Percentiles rank a stretch among this genome's conserved stretches.
Evolutionary conservation across 1,140 invertebrate species (phyloP).

Genomic region (Ptiloglossa arizonensis): DNA sequence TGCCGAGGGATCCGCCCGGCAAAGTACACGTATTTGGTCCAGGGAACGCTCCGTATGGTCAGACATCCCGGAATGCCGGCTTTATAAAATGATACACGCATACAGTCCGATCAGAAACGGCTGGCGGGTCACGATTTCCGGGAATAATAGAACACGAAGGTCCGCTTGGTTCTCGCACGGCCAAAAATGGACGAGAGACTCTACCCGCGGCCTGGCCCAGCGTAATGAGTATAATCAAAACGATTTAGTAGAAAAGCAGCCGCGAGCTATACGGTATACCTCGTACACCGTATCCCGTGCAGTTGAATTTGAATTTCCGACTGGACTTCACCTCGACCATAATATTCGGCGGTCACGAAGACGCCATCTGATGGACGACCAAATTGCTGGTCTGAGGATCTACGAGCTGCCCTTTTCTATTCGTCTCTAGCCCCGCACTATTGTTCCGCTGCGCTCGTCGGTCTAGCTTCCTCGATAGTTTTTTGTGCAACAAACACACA

Average conservation of each 20-base stretch:
- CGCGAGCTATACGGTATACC: conserved; percentile 66
- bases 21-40: not conserved
- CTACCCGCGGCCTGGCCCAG: conserved; percentile 22
- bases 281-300: conserved; percentile 57
- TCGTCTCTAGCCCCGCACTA: conserved; percentile 53
- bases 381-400: conserved; percentile 69
- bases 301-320: conserved; percentile 77
- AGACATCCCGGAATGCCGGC: conserved; percentile 10
- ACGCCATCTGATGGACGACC: conserved; percentile 75
- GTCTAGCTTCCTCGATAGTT: conserved; percentile 42
- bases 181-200: conserved; percentile 35
- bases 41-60: not conserved
- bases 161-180: conserved; percentile 29
- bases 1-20: not conserved
- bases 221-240: conserved; percentile 80
- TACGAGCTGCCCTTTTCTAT: conserved; percentile 56
- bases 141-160: conserved; percentile 69
- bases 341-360: conserved; percentile 77
- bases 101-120: conserved; percentile 33
- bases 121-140: conserved; percentile 67
- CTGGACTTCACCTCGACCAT: conserved; percentile 55
- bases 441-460: conserved; percentile 37
- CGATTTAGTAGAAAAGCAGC: conserved; percentile 76
- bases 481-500: not conserved
- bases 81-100: conserved; percentile 55